Evolutionary conservation across 1,140 invertebrate species (phyloP), one percentile per base, ranked within the genome.

Genomic region (Calephelis nemesis): DNA sequence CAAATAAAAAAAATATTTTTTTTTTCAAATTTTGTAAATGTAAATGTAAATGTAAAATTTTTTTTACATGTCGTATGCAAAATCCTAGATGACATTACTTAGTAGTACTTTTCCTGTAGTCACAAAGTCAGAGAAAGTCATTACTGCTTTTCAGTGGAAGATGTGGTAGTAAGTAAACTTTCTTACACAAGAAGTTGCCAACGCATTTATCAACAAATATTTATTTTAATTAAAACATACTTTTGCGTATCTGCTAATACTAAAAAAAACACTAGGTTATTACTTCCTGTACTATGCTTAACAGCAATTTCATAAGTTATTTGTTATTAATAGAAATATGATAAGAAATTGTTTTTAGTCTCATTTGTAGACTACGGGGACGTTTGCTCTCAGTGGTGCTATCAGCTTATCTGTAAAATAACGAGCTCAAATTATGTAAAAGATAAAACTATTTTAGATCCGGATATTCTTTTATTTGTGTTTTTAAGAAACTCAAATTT

Each of bases 251-350:
- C 30, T 30, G 30, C 30, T 30, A 4, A 30, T 30, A 30, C 30
- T 30, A 30, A 39, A 5, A 39, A 58, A 30, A 7, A 30, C 52
- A 58, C 15, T 5, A 11, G 9, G 13, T 8, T 54, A 11, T 62
- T 9, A 47, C 13, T 50, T 64, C 50, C 47, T 71, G 65, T 66
- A 52, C 52, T 47, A 58, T 40, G 52, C 13, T 50, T 52, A 52
- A 54, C 40, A 58, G 19, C 40, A 54, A 54, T 66, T 50, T 77
- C 85, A 78, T 83, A 77, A 73, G 84, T 81, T 72, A 72, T 81
- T 79, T 77, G 79, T 77, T 88, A 90, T 88, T 84, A 82, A 88
- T 90, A 90, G 85, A 87, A 84, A 72, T 73, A 69, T 69, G 85
- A 88, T 88, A 88, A 85, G 58, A 62, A 79, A 77, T 82, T 85